Conservation (phyloP, 2,113 vertebrate genomes). For the Odocoileus hemionus region DNA sequence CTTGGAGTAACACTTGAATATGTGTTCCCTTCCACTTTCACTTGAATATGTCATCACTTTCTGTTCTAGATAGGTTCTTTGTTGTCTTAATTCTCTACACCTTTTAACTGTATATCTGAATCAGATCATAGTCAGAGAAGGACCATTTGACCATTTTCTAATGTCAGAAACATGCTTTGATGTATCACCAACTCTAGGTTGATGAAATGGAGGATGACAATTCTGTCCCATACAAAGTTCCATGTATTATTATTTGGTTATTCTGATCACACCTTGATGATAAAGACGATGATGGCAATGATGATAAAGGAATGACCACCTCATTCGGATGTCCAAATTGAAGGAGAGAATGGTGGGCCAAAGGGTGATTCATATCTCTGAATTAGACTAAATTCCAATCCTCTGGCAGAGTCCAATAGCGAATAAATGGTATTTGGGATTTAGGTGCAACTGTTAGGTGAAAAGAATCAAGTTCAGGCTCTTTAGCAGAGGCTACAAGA, state of each 20-base stretch:
- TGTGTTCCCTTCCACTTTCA: neutral
- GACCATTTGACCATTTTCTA: neutral
- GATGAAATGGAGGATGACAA: neutral
- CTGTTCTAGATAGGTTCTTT: neutral
- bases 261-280: neutral
- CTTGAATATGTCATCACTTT: neutral
- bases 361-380: neutral
- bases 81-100: neutral
- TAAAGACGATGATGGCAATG: neutral
- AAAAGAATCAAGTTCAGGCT: neutral
- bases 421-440: neutral
- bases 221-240: neutral
- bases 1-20: neutral
- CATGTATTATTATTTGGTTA: neutral
- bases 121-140: neutral
- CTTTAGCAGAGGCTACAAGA: neutral
- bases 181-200: neutral
- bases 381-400: neutral
- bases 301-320: neutral
- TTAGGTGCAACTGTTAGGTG: neutral
- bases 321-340: neutral
- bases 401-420: neutral
- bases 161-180: neutral
- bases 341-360: neutral
- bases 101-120: neutral